Evolutionary conservation across 2,888 invertebrate species (phyloP).

Genomic region (Agrochola macilenta): DNA sequence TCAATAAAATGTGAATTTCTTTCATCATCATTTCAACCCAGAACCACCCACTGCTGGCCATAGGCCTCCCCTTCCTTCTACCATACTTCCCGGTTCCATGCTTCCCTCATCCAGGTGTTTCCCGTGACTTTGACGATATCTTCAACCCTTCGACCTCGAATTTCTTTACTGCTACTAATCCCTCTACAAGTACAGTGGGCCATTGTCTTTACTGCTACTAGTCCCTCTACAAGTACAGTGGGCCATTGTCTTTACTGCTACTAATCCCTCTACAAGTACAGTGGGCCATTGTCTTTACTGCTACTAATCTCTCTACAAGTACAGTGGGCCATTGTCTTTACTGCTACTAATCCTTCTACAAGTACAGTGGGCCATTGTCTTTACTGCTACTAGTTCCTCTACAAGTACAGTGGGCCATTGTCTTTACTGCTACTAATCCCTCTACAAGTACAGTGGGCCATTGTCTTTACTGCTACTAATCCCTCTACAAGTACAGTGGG

Average conservation of each 20-base stretch:
- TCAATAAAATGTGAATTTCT: too few relatives aligned
- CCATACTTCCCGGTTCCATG: too few relatives aligned
- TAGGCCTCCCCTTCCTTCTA: too few relatives aligned
- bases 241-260: not conserved
- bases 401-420: slow-evolving; percentile 4
- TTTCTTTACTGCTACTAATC: not conserved
- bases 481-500: not conserved
- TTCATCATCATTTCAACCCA: too few relatives aligned
- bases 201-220: not conserved
- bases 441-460: not conserved
- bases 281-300: not conserved
- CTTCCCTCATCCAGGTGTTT: too few relatives aligned
- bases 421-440: not conserved
- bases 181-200: not conserved
- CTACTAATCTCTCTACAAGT: not conserved
- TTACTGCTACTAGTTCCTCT: too few relatives aligned
- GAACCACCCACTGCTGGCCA: too few relatives aligned
- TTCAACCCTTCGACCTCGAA: not conserved
- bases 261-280: not conserved
- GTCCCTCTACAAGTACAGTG: not conserved
- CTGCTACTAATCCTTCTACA: not conserved
- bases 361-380: not conserved
- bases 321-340: not conserved
- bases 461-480: not conserved
- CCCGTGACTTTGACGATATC: too few relatives aligned